A percentile compares a stretch with the other conserved stretches of the same genome.
Conservation (phyloP, 1,140 invertebrate genomes). For the Bradynema listronoti region DNA sequence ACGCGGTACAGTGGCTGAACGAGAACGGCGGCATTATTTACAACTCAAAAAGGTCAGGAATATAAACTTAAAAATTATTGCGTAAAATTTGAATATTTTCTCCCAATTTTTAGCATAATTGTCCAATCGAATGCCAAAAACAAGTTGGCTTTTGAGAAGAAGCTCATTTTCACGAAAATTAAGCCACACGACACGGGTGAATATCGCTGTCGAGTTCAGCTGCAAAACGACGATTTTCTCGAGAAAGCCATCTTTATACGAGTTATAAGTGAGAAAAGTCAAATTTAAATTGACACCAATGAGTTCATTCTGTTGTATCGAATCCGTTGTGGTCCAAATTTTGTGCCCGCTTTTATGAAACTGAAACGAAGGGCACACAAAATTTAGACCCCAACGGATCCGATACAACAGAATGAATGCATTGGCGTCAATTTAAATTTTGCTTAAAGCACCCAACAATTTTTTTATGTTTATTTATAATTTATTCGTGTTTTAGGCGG, state of each 20-base stretch:
- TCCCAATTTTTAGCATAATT: not conserved
- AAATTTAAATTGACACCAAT: too few relatives aligned
- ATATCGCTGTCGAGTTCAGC: slow-evolving; percentile 15
- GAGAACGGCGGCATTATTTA: slow-evolving; percentile 18
- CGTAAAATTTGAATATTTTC: not conserved
- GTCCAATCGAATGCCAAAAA: not conserved
- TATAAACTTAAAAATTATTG: not conserved
- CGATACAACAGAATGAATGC: too few relatives aligned
- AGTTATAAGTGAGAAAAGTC: slow-evolving; percentile 21
- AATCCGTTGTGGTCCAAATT: too few relatives aligned
- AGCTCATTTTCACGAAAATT: slow-evolving; percentile 18
- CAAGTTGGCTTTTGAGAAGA: not conserved
- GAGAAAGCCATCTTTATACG: slow-evolving; percentile 13
- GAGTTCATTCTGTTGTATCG: too few relatives aligned
- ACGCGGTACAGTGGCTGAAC: slow-evolving; percentile 23
- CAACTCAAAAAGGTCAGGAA: slow-evolving; percentile 5
- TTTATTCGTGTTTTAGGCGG: not conserved
- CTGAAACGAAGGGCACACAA: not conserved
- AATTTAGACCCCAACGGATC: not conserved
- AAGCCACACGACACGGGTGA: slow-evolving; percentile 17
- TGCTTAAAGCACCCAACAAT: not conserved
- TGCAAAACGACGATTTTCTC: slow-evolving; percentile 5
- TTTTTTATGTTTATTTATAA: slow-evolving; percentile 6
- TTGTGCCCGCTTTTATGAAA: too few relatives aligned
- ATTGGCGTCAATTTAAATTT: too few relatives aligned